phyloP scores from a whole-genome alignment of 2,113 vertebrate species.

The Amblyopsis rosae region DNA sequence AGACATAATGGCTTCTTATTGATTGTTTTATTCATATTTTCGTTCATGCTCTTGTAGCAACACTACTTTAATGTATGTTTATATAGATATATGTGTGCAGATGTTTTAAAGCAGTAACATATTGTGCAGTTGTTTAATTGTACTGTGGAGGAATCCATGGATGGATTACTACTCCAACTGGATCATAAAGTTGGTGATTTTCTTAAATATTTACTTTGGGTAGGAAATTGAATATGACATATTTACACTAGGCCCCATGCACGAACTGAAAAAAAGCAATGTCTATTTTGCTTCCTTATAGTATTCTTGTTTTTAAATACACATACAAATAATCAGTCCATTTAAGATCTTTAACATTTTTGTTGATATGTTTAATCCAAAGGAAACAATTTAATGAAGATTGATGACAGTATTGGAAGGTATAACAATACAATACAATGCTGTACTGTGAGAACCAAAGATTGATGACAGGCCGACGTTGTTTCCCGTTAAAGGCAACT shows the following conservation, averaged over 20 bases:
- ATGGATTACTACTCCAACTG: conserved; percentile 47
- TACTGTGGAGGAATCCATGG: conserved; percentile 46
- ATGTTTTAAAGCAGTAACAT: conserved; percentile 60
- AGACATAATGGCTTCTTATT: neutral
- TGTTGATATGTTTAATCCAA: neutral
- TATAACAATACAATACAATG: neutral
- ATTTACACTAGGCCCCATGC: conserved; percentile 29
- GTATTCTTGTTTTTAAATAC: no score
- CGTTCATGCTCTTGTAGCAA: conserved; percentile 9
- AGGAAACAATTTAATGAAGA: neutral
- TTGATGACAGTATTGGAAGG: neutral
- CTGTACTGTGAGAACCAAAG: neutral
- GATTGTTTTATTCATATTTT: neutral
- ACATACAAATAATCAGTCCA: neutral
- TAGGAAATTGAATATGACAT: conserved; percentile 57
- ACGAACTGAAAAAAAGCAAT: neutral
- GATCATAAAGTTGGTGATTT: conserved; percentile 54
- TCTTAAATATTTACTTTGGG: conserved; percentile 37
- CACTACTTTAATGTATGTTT: conserved; percentile 9
- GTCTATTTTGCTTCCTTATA: conserved; percentile 34
- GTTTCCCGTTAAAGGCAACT: no score
- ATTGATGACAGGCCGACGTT: neutral
- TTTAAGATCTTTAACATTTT: neutral
- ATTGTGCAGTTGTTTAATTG: conserved; percentile 59
- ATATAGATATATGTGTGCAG: conserved; percentile 42